Percentiles rank a stretch among this genome's conserved stretches.
Evolutionary conservation across 2,113 vertebrate genomes (phyloP).

Genomic region (Circaetus cinerascens): DNA sequence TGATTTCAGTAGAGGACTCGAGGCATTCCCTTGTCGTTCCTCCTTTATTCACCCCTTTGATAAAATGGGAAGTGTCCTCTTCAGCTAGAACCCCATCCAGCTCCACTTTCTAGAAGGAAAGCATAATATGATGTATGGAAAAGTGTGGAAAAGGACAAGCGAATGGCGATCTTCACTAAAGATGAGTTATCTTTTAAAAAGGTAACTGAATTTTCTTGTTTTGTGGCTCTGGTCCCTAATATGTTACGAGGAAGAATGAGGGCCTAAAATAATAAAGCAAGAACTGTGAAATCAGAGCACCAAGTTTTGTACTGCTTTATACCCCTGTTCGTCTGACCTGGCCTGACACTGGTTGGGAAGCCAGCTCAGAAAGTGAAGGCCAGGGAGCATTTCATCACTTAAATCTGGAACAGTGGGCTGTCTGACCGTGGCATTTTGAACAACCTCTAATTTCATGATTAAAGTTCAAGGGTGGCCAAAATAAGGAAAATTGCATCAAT

Average conservation of each 20-base stretch:
- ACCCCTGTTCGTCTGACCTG: not conserved
- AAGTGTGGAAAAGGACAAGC: not conserved
- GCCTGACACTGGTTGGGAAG: not conserved
- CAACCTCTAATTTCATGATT: conserved; percentile 15
- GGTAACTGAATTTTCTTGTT: not conserved
- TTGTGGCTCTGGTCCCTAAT: not conserved
- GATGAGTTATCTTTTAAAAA: not conserved
- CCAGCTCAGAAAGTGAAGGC: not conserved
- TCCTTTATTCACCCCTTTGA: not conserved
- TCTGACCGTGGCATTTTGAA: not conserved
- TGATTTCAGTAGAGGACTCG: not conserved
- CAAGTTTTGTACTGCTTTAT: not conserved
- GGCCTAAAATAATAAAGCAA: not conserved
- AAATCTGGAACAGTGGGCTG: not conserved
- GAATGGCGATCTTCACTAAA: rapidly evolving
- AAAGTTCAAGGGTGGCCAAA: conserved; percentile 11
- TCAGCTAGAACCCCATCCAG: not conserved
- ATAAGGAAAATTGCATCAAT: not conserved
- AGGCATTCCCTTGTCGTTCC: not conserved
- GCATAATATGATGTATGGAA: not conserved
- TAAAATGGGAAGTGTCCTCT: not conserved
- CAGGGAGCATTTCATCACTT: not conserved
- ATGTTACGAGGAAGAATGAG: not conserved
- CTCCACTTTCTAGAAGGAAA: not conserved
- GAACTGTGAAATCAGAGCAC: not conserved